Evolutionary conservation across 2,113 vertebrate genomes (phyloP), one percentile per base, ranked within the genome.

Genomic region (Tichodroma muraria): DNA sequence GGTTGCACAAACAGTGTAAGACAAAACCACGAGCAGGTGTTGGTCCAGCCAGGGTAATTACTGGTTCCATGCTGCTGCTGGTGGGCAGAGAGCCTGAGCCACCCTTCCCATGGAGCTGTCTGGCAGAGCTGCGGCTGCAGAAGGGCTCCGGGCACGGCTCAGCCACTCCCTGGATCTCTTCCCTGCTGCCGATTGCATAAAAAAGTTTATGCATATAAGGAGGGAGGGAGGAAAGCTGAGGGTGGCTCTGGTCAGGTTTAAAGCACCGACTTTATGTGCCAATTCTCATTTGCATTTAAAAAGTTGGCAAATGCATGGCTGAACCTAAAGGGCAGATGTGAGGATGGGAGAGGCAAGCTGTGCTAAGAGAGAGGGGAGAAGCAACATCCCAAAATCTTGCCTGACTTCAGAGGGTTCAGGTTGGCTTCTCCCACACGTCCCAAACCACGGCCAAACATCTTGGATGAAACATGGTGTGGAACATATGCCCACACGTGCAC

Each of bases 21-120:
- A 89, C 94, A 92, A 95, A 95, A 88, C 95, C 95, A 91, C 82
- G 44, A 83, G 88, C 95, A 96, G 95, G 92, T 96, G 79, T 93
- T 85, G 95, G 90, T 91, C 88, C 90, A 90, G 93, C 90, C 92
- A 49, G 61, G 72, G 15, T 91, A 94, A 88, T 91, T 94, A 88
- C 89, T 76, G 87, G 91, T 95, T 95, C 78, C 61, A 61, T 8
- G 50, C 69, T 92, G 81, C 90, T 93, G 79, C 80, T 80, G 75
- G 89, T 88, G 50, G 86, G 93, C 89, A 86, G 87, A 25, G 77
- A 47, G 80, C 11, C 20, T 31, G 91, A 89, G 92, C 90, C 85
- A 78, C 70, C 89, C 93, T 88, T 92, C 65, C 15, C 89, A 40
- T 22, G 88, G 86, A 88, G 91, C 37, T 23, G 30, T 87, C 87